These are phyloP conservation scores for Acronicta psi DNA, from an alignment of 2,888 invertebrate genomes.

Conservation along the genomic window DNA sequence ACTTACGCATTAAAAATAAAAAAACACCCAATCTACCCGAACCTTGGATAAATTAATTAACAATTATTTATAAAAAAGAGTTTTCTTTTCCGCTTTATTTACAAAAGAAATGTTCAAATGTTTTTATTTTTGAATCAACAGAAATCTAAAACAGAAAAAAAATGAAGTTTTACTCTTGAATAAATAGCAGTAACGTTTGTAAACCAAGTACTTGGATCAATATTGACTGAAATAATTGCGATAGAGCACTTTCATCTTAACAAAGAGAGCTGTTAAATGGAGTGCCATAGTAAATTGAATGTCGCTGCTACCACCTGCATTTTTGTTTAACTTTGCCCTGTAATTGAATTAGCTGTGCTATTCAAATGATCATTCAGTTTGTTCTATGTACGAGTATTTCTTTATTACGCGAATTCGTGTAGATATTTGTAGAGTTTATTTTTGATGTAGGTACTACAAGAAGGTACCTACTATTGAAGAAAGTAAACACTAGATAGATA, in stretches of 20 bases:
- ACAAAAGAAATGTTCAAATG: background rate
- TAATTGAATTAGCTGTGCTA: background rate
- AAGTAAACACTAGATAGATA: background rate
- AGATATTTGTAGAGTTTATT: background rate
- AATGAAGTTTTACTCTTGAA: slow-evolving; percentile 2
- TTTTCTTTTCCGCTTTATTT: too few species aligned
- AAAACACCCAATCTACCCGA: slow-evolving; percentile 1
- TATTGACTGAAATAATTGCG: slow-evolving; percentile 40
- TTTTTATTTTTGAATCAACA: too few species aligned
- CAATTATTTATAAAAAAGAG: too few species aligned
- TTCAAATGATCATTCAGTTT: background rate
- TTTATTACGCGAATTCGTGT: background rate
- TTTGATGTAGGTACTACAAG: background rate
- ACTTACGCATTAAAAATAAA: slow-evolving; percentile 5
- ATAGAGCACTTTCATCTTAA: slow-evolving; percentile 31
- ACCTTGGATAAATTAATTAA: slow-evolving; percentile 3
- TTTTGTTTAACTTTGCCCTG: background rate
- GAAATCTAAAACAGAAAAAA: too few species aligned
- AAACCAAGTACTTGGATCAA: slow-evolving; percentile 29
- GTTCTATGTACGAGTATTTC: background rate
- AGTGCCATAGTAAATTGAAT: too few species aligned
- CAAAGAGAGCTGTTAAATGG: background rate
- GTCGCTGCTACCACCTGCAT: too few species aligned
- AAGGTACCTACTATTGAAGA: too few species aligned
- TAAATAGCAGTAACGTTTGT: slow-evolving; percentile 11